Evolutionary conservation across 2,113 vertebrate species (phyloP), one percentile per base, ranked within the genome.

Genomic region (Laterallus jamaicensis): DNA sequence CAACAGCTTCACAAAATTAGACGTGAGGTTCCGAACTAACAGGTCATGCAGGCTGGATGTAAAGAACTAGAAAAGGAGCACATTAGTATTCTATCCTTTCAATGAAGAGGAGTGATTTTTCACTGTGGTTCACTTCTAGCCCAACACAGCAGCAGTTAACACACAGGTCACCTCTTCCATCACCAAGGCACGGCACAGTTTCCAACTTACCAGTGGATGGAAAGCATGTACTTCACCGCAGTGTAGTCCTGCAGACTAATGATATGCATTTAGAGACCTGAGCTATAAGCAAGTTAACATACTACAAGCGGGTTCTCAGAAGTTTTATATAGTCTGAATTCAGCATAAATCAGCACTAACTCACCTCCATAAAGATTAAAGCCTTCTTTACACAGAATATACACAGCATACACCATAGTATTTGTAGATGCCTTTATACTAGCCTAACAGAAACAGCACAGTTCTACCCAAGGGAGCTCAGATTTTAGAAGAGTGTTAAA

Each of bases 121-220:
- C 84, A 47, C 44, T 18, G 40, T 88, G 10, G 47, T 62, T 84
- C 81, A 47, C 44, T 18, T 71, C 47, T 42, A 68, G 49, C 49
- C 49, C 49, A 82, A 76, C 8, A 63, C 16, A 92, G 55, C 22
- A 68, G 56, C 60, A 71, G 56, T 24, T 78, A 69, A 50, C 39
- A 42, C 11, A 39, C 52, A 70, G 81, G 69, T 91, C 69, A 73
- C n/a, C 71, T 64, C 66, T 85, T 64, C 29, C 29, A 76, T 32
- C 54, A 50, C 56, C 71, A 74, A 22, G 22, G 32, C 78, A 83
- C 66, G 40, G 56, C 73, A 67, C 1, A n/a, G 47, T 70, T 89
- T 37, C 62, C 7, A 5, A 15, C 58, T 6, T 32, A 7, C 5
- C 5, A 2, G 42, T 0, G 2, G 50, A 40, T 4, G 44, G 37